These are phyloP conservation scores for Linnaemya tessellans DNA, from an alignment of 2,888 invertebrate genomes.

Conservation along the genomic window DNA sequence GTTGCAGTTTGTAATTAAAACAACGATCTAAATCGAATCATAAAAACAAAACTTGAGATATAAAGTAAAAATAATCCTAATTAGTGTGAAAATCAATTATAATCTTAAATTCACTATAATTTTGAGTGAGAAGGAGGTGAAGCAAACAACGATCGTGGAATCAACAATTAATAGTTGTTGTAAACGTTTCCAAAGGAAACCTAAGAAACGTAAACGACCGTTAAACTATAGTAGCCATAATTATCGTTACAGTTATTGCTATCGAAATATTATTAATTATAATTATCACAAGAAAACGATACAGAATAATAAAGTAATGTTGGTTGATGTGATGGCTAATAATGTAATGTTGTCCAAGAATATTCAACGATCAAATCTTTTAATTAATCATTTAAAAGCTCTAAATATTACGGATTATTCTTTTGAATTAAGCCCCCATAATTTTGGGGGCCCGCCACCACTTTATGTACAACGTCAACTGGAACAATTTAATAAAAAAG, in stretches of 20 bases:
- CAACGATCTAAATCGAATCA: slow-evolving; percentile 69
- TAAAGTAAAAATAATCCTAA: slow-evolving; percentile 32
- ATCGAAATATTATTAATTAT: slow-evolving; percentile 27
- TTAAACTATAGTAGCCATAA: slow-evolving; percentile 35
- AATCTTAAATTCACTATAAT: slow-evolving; percentile 41
- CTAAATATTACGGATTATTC: slow-evolving; percentile 75
- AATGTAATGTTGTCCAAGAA: slow-evolving; percentile 80
- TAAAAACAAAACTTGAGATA: slow-evolving; percentile 32
- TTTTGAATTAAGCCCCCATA: slow-evolving; percentile 83
- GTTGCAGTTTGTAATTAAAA: slow-evolving; percentile 72
- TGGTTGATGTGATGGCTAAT: slow-evolving; percentile 83
- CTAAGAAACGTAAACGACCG: slow-evolving; percentile 74
- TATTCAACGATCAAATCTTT: slow-evolving; percentile 65
- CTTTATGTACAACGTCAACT: slow-evolving; percentile 62
- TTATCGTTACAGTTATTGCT: slow-evolving; percentile 45
- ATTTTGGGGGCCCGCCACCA: slow-evolving; percentile 83
- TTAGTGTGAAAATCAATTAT: slow-evolving; percentile 28
- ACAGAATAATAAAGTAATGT: slow-evolving; percentile 80
- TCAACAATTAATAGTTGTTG: slow-evolving; percentile 66
- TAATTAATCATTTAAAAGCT: slow-evolving; percentile 75
- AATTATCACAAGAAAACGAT: slow-evolving; percentile 51
- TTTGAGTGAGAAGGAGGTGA: slow-evolving; percentile 70
- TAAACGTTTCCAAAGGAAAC: slow-evolving; percentile 74
- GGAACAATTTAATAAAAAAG: slow-evolving; percentile 45
- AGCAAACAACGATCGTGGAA: slow-evolving; percentile 74